Percentiles rank a stretch among this genome's conserved stretches.
Evolutionary conservation across 2,113 vertebrate species (phyloP).

Genomic region (Bos indicus): DNA sequence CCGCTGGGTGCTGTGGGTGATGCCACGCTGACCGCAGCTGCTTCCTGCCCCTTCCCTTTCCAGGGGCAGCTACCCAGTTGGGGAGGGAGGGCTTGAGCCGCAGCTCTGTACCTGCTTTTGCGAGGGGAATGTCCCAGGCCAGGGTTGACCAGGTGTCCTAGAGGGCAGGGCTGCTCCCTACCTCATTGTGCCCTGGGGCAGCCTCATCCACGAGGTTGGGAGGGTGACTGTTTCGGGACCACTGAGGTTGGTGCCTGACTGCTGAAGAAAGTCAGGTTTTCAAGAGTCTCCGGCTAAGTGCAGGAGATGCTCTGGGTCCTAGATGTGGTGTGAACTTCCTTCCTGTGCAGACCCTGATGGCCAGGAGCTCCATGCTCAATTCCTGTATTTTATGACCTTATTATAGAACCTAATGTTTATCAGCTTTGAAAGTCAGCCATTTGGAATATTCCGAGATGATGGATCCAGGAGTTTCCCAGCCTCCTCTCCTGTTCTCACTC

Average conservation of each 20-base stretch:
- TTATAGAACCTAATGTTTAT: background rate
- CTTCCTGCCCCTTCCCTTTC: background rate
- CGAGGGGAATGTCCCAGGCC: background rate
- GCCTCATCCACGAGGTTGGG: accelerated
- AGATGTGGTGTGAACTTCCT: background rate
- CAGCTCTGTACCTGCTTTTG: background rate
- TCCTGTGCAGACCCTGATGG: background rate
- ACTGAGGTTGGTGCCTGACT: background rate
- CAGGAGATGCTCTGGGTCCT: background rate
- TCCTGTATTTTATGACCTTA: background rate
- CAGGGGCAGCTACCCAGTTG: background rate
- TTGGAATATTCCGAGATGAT: background rate
- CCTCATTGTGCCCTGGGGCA: background rate
- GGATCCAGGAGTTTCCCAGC: background rate
- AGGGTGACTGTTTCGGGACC: background rate
- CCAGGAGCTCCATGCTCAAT: background rate
- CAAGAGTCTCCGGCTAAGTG: background rate
- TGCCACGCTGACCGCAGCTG: background rate
- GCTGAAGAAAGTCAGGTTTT: background rate
- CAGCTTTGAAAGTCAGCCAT: background rate
- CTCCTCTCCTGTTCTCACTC: background rate
- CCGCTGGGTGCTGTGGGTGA: background rate
- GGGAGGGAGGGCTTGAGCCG: background rate
- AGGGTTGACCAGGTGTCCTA: background rate
- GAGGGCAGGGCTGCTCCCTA: background rate